Evolutionary conservation across 2,797 vertebrate genomes (phyloP), one percentile per base, ranked within the genome.

Genomic region (Pyrocephalus nanus): DNA sequence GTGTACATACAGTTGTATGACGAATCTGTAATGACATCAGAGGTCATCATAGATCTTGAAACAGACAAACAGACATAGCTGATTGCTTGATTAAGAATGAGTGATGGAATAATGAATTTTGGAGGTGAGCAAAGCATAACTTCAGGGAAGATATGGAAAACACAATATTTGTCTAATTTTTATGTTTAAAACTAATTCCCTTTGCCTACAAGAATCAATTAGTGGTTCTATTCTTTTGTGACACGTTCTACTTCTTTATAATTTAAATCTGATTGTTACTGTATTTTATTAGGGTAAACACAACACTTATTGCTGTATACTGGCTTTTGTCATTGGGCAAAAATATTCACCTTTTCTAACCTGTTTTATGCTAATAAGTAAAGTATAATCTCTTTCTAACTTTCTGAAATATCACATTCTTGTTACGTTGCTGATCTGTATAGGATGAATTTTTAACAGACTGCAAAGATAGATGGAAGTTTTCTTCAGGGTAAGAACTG

Each of bases 401-500:
- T 84, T 89, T 95, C 40, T 15, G 64, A n/a, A 8, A 13, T 67
- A 67, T 38, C 13, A 62, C 17, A 16, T 19, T 81, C 77, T 83
- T 86, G 27, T 90, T 71, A 47, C 3, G 7, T 34, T 53, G 29
- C 25, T 74, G 29, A 69, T 91, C 25, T 84, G 8, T 77, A 77
- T 13, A 86, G 47, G 30, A 78, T 30, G 12, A 92, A 84, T 45
- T 90, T 95, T 70, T 88, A 70, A 23, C 53, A 74, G 36, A 58
- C 12, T 79, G 72, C 34, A 93, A 83, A 96, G 62, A 87, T 26
- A 61, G 38, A 76, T 45, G 3, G 38, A 92, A 92, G 61, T 69
- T 95, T 89, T 96, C 66, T 91, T 88, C 36, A 62, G 38, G 20
- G 23, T 58, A 90, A 75, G 79, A 95, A 84, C 93, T 94, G 87